A percentile compares a stretch with the other conserved stretches of the same genome.
phyloP scores from a whole-genome alignment of 2,797 vertebrate genomes.

The Microtus obscurus region DNA sequence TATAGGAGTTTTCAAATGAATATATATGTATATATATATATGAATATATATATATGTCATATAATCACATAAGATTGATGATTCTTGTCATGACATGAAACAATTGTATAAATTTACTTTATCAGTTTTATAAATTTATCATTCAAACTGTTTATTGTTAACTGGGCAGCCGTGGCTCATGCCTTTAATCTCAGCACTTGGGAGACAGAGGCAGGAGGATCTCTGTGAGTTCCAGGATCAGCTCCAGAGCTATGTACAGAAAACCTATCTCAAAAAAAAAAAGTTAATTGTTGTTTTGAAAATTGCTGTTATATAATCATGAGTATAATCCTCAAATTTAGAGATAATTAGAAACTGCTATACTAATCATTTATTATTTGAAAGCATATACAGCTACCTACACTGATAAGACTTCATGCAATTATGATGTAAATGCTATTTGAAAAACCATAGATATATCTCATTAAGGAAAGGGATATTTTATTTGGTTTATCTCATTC shows the following conservation, averaged over 20 bases:
- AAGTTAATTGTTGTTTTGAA: neutral
- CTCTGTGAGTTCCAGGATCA: no score
- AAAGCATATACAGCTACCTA: neutral
- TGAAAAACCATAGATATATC: neutral
- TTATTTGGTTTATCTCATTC: constrained; percentile 28
- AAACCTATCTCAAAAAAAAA: no score
- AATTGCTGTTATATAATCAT: neutral
- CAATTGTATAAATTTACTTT: neutral
- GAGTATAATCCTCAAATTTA: constrained; percentile 5
- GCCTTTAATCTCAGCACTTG: no score
- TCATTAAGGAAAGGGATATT: neutral
- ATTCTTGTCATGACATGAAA: neutral
- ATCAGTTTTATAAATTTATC: neutral
- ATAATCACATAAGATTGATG: neutral
- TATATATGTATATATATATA: neutral
- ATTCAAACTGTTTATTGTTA: neutral
- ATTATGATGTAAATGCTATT: neutral
- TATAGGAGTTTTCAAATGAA: neutral
- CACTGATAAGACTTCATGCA: neutral
- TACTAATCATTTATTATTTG: neutral
- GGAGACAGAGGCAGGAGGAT: no score
- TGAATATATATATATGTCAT: neutral
- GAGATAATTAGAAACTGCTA: neutral
- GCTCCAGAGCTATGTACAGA: no score
- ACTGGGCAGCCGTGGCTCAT: no score